Percentiles rank a stretch among this genome's conserved stretches.
Conservation (phyloP, 1,140 invertebrate species). For the Frieseomelitta varia region DNA sequence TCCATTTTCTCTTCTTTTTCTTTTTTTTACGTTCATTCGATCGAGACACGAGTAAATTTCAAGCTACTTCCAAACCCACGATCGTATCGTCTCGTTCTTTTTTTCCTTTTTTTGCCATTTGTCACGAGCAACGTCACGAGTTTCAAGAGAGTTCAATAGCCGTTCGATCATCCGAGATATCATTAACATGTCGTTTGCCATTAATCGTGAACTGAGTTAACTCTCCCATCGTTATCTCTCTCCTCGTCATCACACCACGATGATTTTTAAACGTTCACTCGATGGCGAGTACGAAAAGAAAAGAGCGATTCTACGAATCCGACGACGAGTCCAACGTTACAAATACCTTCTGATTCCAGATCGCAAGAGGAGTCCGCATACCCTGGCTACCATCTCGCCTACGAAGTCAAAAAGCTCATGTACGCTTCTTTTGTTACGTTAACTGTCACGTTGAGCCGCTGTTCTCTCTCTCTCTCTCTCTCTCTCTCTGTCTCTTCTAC, state of each 20-base stretch:
- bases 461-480: conserved; percentile 3
- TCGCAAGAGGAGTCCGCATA: conserved; percentile 94
- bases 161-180: no score
- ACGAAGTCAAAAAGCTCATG: conserved; percentile 99
- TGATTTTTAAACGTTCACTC: not conserved
- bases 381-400: conserved; percentile 98
- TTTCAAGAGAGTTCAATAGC: no score
- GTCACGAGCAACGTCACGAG: no score
- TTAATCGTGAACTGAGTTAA: not conserved
- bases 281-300: conserved; percentile 5
- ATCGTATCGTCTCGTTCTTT: no score
- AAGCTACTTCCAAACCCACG: no score
- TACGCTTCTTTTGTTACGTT: conserved; percentile 88
- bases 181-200: not conserved
- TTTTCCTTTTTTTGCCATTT: no score
- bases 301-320: not conserved
- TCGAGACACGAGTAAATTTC: no score
- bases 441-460: conserved; percentile 63
- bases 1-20: not conserved
- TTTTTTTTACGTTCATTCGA: no score
- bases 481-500: not conserved
- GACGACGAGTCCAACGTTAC: conserved; percentile 54
- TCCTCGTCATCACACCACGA: not conserved
- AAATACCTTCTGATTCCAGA: conserved; percentile 85
- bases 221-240: not conserved